These are phyloP conservation scores for Ectropis grisescens DNA, from an alignment of 1,140 invertebrate genomes.

Conservation along the genomic window DNA sequence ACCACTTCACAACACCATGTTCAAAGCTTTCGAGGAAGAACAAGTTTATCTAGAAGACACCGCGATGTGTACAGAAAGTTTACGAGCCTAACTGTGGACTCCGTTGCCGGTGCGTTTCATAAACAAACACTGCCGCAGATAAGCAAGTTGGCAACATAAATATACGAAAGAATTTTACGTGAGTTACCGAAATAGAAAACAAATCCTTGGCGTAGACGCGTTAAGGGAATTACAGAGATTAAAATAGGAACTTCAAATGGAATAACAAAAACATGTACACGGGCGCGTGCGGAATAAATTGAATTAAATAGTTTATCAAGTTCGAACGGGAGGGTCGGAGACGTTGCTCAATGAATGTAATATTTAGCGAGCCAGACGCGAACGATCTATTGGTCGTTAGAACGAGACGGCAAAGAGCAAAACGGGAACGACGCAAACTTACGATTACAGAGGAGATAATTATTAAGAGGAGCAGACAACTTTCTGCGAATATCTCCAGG, in stretches of 20 bases:
- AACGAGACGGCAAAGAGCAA: slow-evolving; percentile 10
- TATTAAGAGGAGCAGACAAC: too few species aligned
- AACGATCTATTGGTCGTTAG: slow-evolving; percentile 2
- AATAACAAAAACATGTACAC: too few species aligned
- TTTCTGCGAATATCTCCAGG: too few species aligned
- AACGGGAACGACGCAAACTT: slow-evolving; percentile 9
- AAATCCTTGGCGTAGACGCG: slow-evolving; percentile 7
- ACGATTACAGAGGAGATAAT: slow-evolving; percentile 13
- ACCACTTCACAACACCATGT: background rate
- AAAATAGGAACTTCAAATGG: too few species aligned
- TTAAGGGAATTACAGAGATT: too few species aligned
- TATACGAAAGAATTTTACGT: slow-evolving; percentile 10
- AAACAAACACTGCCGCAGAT: slow-evolving; percentile 36
- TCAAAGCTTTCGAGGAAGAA: too few species aligned
- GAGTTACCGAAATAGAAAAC: slow-evolving; percentile 10
- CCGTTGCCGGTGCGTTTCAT: slow-evolving; percentile 17
- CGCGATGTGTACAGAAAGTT: slow-evolving; percentile 11
- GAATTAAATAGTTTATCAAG: slow-evolving; percentile 5
- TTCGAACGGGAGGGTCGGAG: slow-evolving; percentile 1
- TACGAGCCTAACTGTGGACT: slow-evolving; percentile 14
- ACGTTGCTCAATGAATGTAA: slow-evolving; percentile 9
- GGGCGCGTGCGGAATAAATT: slow-evolving; percentile 3
- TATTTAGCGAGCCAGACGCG: slow-evolving; percentile 9
- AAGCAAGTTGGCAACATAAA: slow-evolving; percentile 24
- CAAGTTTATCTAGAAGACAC: too few species aligned